phyloP scores from a whole-genome alignment of 2,113 vertebrate genomes.

The Phalacrocorax aristotelis region DNA sequence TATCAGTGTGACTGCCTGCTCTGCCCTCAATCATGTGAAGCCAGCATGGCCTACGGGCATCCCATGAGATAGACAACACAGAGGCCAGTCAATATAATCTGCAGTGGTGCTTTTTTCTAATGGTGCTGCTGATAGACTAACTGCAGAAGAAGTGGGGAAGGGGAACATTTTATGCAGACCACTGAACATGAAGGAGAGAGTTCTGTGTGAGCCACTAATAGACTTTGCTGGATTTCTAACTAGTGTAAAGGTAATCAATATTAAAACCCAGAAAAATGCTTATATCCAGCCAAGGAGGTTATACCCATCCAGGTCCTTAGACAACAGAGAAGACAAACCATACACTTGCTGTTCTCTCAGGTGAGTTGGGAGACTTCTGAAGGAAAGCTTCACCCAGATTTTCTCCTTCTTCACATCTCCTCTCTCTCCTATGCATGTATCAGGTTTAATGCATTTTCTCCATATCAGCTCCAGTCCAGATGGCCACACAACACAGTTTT shows the following conservation, averaged over 20 bases:
- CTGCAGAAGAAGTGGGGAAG: not conserved
- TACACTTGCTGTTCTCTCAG: not conserved
- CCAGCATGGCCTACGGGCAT: not conserved
- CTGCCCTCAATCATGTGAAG: not conserved
- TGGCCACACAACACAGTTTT: not conserved
- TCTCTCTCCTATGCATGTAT: not conserved
- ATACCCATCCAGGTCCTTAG: not conserved
- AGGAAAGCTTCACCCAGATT: not conserved
- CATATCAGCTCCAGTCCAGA: not conserved
- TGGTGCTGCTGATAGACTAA: not conserved
- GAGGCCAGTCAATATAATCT: not conserved
- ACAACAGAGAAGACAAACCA: not conserved
- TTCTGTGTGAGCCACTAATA: not conserved
- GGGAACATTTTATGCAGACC: not conserved
- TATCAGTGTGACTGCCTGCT: rapidly evolving
- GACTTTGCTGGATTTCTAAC: not conserved
- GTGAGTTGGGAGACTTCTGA: not conserved
- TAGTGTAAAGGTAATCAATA: not conserved
- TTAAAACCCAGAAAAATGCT: not conserved
- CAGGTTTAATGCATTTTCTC: not conserved
- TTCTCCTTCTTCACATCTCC: not conserved
- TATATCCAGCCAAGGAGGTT: not conserved
- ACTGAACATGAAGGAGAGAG: not conserved
- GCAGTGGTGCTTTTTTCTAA: not conserved
- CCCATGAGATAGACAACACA: rapidly evolving